phyloP scores from a whole-genome alignment of 92 coral and sea anemone genomes.

The Epizoanthus rinbou region DNA sequence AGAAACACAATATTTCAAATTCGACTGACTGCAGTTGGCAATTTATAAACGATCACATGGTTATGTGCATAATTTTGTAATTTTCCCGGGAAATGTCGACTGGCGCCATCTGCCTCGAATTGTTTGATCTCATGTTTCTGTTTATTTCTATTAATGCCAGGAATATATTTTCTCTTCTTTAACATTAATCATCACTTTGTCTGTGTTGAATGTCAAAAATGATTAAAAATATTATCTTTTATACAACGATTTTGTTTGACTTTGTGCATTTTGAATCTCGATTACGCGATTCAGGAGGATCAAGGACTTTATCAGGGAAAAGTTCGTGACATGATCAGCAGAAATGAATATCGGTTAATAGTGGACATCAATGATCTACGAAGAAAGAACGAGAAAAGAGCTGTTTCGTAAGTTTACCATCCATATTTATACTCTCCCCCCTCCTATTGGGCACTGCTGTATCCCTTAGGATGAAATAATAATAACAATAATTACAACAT shows the following conservation, averaged over 20 bases:
- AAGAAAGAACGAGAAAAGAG: slow-evolving; percentile 92
- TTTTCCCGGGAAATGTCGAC: slow-evolving; percentile 43
- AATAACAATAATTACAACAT: too few species aligned
- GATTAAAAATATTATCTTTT: background rate
- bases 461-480: too few species aligned
- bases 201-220: too few species aligned
- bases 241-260: too few species aligned
- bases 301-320: slow-evolving; percentile 97
- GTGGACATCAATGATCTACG: slow-evolving; percentile 93
- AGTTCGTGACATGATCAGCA: slow-evolving; percentile 92
- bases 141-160: background rate
- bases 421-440: background rate
- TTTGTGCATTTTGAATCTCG: background rate
- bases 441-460: too few species aligned
- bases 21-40: background rate
- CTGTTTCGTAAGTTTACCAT: slow-evolving; percentile 70
- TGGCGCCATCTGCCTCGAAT: background rate
- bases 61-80: slow-evolving; percentile 11
- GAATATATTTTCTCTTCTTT: too few species aligned
- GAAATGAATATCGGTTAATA: slow-evolving; percentile 76
- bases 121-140: background rate
- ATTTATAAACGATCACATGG: slow-evolving; percentile 31
- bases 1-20: background rate
- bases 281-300: slow-evolving; percentile 65
- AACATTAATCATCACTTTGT: too few species aligned